phyloP scores from a whole-genome alignment of 2,797 vertebrate species.

The Bothrops alternatus region DNA sequence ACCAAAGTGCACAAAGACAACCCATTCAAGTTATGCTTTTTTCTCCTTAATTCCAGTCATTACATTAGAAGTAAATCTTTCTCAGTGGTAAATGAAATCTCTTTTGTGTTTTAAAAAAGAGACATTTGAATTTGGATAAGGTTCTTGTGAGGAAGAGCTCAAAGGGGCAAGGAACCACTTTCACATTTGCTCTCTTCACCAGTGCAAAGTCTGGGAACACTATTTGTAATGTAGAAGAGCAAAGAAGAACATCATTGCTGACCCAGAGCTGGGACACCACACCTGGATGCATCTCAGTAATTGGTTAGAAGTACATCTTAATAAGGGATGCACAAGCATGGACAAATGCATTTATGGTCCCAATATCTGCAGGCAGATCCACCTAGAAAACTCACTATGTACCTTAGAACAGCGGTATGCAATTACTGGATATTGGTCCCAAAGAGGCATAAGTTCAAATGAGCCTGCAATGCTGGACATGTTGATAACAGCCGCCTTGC shows the following conservation, averaged over 20 bases:
- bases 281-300: neutral
- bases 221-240: neutral
- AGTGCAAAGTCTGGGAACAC: neutral
- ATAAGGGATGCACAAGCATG: neutral
- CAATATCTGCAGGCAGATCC: neutral
- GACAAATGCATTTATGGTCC: neutral
- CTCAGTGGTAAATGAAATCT: neutral
- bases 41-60: neutral
- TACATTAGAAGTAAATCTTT: neutral
- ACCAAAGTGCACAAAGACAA: too few species aligned
- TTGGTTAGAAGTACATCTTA: neutral
- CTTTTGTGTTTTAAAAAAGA: neutral
- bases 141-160: neutral
- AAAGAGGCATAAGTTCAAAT: neutral
- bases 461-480: neutral
- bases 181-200: neutral
- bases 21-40: too few species aligned
- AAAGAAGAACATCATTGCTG: neutral
- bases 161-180: neutral
- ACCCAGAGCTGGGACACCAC: neutral
- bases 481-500: neutral
- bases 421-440: rapidly evolving
- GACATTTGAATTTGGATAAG: neutral
- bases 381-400: neutral
- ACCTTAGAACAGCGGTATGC: neutral